These are phyloP conservation scores for Phalacrocorax brasilianus DNA, from an alignment of 2,113 vertebrate species.

Conservation along the genomic window DNA sequence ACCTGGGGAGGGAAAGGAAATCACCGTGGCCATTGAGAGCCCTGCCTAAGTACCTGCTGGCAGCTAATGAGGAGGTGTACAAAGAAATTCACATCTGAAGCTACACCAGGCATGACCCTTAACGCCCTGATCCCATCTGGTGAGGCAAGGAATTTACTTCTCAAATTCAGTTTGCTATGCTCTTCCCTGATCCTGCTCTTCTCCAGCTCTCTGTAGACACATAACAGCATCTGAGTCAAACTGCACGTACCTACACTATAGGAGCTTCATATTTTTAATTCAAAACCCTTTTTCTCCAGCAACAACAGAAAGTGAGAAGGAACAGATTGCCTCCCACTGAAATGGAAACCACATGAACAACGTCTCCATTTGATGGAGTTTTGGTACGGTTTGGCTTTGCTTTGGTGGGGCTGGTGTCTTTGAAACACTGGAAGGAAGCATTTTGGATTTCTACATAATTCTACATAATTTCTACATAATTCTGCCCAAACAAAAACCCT, in stretches of 20 bases:
- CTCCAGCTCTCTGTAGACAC: background rate
- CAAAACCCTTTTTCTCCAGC: background rate
- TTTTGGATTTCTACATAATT: background rate
- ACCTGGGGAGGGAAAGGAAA: conserved; percentile 51
- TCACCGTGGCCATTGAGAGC: background rate
- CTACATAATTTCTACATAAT: background rate
- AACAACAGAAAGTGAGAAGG: background rate
- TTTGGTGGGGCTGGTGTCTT: background rate
- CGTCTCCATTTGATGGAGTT: background rate
- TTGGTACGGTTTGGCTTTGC: background rate
- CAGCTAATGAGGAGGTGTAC: background rate
- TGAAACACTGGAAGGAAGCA: background rate
- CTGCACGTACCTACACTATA: background rate
- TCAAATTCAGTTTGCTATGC: background rate
- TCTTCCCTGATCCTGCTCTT: background rate
- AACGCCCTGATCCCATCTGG: background rate
- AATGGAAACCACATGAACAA: background rate
- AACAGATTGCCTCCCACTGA: background rate
- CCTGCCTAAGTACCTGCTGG: conserved; percentile 2
- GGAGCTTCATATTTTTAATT: background rate
- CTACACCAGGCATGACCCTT: background rate
- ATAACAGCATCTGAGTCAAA: background rate
- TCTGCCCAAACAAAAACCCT: background rate
- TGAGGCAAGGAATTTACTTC: background rate
- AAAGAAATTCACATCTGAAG: conserved; percentile 10